Evolutionary conservation across 2,888 invertebrate genomes (phyloP).

Genomic region (Caenorhabditis sp.): DNA sequence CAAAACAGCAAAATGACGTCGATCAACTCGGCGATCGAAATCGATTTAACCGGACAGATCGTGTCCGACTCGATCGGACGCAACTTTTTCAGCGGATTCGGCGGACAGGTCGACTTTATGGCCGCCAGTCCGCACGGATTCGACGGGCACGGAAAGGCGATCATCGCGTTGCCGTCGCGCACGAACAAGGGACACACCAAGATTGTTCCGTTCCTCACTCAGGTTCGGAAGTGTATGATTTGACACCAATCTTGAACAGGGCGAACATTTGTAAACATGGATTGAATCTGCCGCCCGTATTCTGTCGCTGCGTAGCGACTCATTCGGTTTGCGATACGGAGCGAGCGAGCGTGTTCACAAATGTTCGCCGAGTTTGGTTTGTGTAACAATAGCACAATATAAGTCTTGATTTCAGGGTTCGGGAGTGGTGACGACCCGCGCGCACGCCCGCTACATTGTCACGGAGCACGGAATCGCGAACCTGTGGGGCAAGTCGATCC

Average conservation of each 20-base stretch:
- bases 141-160: conserved; percentile 89
- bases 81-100: conserved; percentile 86
- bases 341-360: too few relatives aligned
- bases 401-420: conserved; percentile 86
- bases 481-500: conserved; percentile 71
- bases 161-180: conserved; percentile 91
- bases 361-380: background rate
- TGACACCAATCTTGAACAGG: too few relatives aligned
- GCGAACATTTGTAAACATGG: too few relatives aligned
- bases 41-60: conserved; percentile 93
- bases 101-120: conserved; percentile 94
- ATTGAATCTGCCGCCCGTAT: too few relatives aligned
- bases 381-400: too few relatives aligned
- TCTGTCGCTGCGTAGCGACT: too few relatives aligned
- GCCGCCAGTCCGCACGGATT: conserved; percentile 89
- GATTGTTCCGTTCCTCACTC: conserved; percentile 88
- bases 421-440: conserved; percentile 91
- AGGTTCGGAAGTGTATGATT: conserved; percentile 79
- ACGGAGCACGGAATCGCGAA: conserved; percentile 85
- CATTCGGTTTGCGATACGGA: too few relatives aligned
- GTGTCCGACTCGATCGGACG: conserved; percentile 93
- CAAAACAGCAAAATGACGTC: conserved; percentile 88
- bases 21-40: conserved; percentile 95
- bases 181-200: conserved; percentile 87
- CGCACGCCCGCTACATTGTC: conserved; percentile 92